Conservation (phyloP, 2,888 invertebrate species). For the Stenodera caucasica region DNA sequence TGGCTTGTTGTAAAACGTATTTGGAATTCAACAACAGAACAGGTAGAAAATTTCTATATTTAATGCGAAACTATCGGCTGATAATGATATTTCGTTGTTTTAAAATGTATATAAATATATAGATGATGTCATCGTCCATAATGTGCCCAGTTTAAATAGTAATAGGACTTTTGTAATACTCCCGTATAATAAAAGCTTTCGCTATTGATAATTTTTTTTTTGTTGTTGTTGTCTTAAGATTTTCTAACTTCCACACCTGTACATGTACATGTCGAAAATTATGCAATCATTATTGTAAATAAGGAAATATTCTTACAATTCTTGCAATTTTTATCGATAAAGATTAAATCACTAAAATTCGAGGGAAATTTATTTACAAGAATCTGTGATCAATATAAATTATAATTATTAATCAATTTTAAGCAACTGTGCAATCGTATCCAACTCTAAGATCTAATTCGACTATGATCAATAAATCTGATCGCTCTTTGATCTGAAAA, state of each 20-base stretch:
- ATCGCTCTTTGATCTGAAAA: too few relatives aligned
- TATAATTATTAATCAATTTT: too few relatives aligned
- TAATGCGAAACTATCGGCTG: background rate
- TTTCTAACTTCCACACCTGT: background rate
- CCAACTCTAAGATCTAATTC: too few relatives aligned
- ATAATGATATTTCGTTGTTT: constrained; percentile 9
- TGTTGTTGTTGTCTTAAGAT: background rate
- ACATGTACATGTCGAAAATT: background rate
- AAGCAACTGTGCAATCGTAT: too few relatives aligned
- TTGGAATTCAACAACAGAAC: background rate
- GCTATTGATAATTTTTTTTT: constrained; percentile 4
- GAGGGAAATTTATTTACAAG: too few relatives aligned
- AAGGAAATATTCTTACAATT: too few relatives aligned
- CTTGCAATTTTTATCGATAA: too few relatives aligned
- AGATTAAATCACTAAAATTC: too few relatives aligned
- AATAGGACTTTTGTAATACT: constrained; percentile 8
- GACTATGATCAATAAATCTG: too few relatives aligned
- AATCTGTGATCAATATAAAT: too few relatives aligned
- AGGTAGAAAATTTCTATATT: background rate
- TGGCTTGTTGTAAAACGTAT: too few relatives aligned
- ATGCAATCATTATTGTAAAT: background rate
- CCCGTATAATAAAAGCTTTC: constrained; percentile 8
- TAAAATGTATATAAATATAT: constrained; percentile 13
- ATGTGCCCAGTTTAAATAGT: constrained; percentile 5
- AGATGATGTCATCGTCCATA: constrained; percentile 25